Conservation (phyloP, 2,113 vertebrate species). For the Apteryx mantelli region DNA sequence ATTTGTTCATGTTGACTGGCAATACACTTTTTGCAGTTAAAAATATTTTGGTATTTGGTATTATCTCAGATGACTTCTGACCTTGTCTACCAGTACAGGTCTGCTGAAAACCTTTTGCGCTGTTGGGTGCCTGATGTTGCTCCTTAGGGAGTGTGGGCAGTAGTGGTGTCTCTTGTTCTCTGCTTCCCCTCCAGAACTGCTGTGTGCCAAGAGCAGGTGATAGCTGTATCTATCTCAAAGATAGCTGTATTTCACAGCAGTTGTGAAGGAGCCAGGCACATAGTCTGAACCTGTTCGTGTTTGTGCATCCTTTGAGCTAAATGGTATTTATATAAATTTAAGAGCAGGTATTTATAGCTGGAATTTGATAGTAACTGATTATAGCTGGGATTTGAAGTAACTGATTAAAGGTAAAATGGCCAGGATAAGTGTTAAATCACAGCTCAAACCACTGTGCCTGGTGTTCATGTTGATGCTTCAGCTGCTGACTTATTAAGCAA, state of each 20-base stretch:
- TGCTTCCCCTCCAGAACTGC: neutral
- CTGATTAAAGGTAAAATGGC: neutral
- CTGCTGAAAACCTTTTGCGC: neutral
- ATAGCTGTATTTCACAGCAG: neutral
- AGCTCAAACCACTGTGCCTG: neutral
- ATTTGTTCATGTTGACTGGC: accelerated
- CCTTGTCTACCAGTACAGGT: neutral
- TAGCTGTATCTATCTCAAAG: neutral
- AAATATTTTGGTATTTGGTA: neutral
- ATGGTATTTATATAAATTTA: neutral
- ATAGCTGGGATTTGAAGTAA: neutral
- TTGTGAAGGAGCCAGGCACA: neutral
- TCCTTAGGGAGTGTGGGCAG: neutral
- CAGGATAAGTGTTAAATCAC: neutral
- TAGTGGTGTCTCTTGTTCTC: neutral
- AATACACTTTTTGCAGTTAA: neutral
- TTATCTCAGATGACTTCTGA: neutral
- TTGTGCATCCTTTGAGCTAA: neutral
- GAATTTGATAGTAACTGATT: neutral
- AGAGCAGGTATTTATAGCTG: neutral
- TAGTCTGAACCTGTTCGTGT: neutral
- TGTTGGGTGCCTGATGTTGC: neutral
- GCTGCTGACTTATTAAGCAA: neutral
- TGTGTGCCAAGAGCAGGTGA: neutral
- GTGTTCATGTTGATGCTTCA: neutral